A percentile compares a stretch with the other conserved stretches of the same genome.
Evolutionary conservation across 64 coral and sea anemone genomes (phyloP).

Genomic region (Hydrozoanthus tunicans): DNA sequence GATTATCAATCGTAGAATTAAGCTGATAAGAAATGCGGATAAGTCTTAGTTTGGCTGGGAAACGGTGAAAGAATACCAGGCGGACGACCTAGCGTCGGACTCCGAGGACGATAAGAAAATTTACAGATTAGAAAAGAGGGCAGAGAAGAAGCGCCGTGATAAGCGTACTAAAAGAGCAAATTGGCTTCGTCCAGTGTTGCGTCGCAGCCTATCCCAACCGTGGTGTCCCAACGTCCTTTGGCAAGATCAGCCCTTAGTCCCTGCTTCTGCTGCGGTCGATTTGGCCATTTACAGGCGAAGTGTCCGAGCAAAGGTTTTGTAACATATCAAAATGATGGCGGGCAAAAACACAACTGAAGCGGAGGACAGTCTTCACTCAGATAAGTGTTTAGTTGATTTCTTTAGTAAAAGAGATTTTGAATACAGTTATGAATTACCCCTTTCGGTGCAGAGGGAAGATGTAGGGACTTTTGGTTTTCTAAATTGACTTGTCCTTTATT

Average conservation of each 20-base stretch:
- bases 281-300: constrained; percentile 14
- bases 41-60: constrained; percentile 58
- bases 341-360: not conserved
- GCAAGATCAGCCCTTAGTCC: not conserved
- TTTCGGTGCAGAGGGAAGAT: not conserved
- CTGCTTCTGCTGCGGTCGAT: constrained; percentile 5
- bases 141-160: constrained; percentile 52
- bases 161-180: not conserved
- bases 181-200: not conserved
- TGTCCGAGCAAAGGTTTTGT: not conserved
- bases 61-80: constrained; percentile 59
- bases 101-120: constrained; percentile 56
- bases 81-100: constrained; percentile 59
- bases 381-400: not conserved
- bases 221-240: not conserved
- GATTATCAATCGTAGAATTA: constrained; percentile 49
- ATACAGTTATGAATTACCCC: not conserved
- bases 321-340: not conserved
- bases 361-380: not conserved
- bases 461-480: constrained; percentile 9
- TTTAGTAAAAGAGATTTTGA: constrained; percentile 16
- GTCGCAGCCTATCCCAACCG: not conserved
- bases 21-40: constrained; percentile 38
- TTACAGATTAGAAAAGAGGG: constrained; percentile 29
- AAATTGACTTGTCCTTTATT: not conserved